Evolutionary conservation across 2,113 vertebrate genomes (phyloP).

Genomic region (Gnathonemus longibarbis): DNA sequence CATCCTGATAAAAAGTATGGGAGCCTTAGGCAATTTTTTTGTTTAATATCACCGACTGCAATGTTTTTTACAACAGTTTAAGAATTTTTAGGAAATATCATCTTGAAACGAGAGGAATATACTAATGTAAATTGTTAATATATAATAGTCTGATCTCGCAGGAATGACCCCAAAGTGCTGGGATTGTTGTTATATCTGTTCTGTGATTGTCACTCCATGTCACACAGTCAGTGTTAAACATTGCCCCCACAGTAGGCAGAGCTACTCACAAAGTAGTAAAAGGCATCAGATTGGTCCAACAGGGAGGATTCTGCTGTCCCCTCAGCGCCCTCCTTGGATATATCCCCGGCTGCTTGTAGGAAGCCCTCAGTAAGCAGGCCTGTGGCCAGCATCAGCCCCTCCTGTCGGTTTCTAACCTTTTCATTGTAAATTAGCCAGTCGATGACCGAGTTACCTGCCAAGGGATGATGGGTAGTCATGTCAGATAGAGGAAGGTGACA

Average conservation of each 20-base stretch:
- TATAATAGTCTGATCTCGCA: neutral
- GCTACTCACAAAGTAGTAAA: conserved; percentile 90
- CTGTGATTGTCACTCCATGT: neutral
- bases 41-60: neutral
- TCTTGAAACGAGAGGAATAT: neutral
- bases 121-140: neutral
- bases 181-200: neutral
- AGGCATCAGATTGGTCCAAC: conserved; percentile 72
- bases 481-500: neutral
- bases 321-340: conserved; percentile 70
- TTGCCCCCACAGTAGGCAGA: neutral
- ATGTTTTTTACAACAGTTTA: neutral
- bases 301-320: conserved; percentile 63
- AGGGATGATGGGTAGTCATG: neutral
- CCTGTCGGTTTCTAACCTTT: conserved; percentile 72
- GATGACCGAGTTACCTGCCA: conserved; percentile 71
- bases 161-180: neutral
- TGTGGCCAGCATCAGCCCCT: conserved; percentile 77
- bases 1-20: neutral
- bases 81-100: neutral
- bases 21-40: neutral
- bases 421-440: conserved; percentile 83
- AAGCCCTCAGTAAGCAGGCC: conserved; percentile 86
- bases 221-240: neutral
- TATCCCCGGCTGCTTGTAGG: conserved; percentile 79